phyloP scores from a whole-genome alignment of 2,888 invertebrate genomes.

The Glyphotaelius pellucidus region DNA sequence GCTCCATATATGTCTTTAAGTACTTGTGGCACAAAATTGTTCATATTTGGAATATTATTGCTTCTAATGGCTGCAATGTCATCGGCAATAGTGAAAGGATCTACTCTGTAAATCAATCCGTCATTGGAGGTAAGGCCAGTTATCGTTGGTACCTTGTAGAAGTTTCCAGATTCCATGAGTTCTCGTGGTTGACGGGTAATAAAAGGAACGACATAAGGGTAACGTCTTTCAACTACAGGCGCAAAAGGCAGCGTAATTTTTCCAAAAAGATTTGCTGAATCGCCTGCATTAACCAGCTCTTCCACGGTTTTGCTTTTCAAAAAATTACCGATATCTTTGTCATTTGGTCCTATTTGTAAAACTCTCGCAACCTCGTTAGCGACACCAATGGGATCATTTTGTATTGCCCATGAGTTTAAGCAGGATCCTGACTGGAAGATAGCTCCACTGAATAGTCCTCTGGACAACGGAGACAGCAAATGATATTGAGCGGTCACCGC shows the following conservation, averaged over 20 bases:
- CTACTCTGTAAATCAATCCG: conserved; percentile 68
- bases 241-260: conserved; percentile 70
- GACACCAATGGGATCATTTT: conserved; percentile 60
- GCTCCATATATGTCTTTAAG: neutral
- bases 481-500: conserved; percentile 59
- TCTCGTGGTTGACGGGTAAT: conserved; percentile 72
- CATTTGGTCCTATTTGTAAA: conserved; percentile 47
- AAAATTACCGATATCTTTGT: conserved; percentile 70
- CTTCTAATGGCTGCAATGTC: neutral
- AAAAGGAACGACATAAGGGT: conserved; percentile 46
- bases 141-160: conserved; percentile 75
- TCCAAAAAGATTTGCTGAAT: conserved; percentile 68
- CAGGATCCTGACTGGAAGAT: conserved; percentile 60
- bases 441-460: conserved; percentile 56
- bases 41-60: conserved; percentile 14
- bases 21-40: neutral
- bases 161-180: conserved; percentile 71
- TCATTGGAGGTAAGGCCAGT: conserved; percentile 78
- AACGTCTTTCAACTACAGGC: conserved; percentile 57
- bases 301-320: conserved; percentile 71
- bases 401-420: conserved; percentile 68
- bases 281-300: conserved; percentile 70
- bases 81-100: neutral
- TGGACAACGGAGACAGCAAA: conserved; percentile 53
- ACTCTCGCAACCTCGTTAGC: conserved; percentile 3